phyloP scores from a whole-genome alignment of 2,888 invertebrate species.

The Tortrix viridana region DNA sequence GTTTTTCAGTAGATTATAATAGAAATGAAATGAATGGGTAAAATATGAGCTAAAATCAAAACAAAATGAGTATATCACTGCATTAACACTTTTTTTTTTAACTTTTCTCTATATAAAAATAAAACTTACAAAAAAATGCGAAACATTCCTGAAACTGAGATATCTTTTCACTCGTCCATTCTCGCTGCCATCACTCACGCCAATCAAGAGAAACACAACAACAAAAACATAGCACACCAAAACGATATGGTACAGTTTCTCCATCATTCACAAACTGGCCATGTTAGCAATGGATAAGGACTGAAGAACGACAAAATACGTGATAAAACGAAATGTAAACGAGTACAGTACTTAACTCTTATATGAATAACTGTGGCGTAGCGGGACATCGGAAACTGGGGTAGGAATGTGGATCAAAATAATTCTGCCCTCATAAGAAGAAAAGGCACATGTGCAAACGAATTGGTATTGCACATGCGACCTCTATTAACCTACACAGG shows the following conservation, averaged over 20 bases:
- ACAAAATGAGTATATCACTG: too few species aligned
- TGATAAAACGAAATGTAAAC: constrained; percentile 23
- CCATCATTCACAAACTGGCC: constrained; percentile 22
- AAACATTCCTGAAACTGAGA: constrained; percentile 61
- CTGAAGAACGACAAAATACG: not conserved
- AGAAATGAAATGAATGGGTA: too few species aligned
- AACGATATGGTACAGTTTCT: constrained; percentile 50
- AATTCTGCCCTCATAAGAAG: too few species aligned
- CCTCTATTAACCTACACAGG: too few species aligned
- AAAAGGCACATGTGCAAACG: too few species aligned
- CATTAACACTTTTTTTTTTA: too few species aligned
- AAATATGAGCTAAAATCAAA: too few species aligned
- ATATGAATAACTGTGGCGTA: constrained; percentile 6
- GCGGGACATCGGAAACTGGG: constrained; percentile 1
- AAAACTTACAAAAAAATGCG: constrained; percentile 70
- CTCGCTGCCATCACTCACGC: constrained; percentile 54
- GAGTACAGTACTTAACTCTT: not conserved
- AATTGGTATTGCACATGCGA: too few species aligned
- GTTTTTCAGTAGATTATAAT: too few species aligned
- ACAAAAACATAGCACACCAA: constrained; percentile 58
- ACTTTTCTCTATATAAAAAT: too few species aligned
- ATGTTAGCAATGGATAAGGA: not conserved
- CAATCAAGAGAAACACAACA: constrained; percentile 55
- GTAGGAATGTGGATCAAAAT: not conserved
- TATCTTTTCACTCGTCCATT: constrained; percentile 56